Conservation (phyloP, 2,888 invertebrate genomes). For the Gibbula magus region DNA sequence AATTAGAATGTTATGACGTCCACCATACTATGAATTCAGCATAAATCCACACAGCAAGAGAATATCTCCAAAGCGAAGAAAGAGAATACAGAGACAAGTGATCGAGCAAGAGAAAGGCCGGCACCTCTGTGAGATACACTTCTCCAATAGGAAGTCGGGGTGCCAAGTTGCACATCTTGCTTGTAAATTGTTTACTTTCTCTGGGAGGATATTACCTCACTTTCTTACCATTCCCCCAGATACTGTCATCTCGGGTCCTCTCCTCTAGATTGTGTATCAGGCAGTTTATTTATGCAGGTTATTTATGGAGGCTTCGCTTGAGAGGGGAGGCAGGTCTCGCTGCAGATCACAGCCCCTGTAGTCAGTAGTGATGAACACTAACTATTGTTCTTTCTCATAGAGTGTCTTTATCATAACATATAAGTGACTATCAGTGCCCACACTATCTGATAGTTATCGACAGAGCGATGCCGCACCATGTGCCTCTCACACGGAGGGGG, state of each 20-base stretch:
- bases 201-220: too few relatives aligned
- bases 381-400: constrained; percentile 21
- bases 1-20: too few relatives aligned
- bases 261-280: not conserved
- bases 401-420: constrained; percentile 9
- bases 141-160: too few relatives aligned
- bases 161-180: too few relatives aligned
- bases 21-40: too few relatives aligned
- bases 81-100: too few relatives aligned
- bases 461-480: not conserved
- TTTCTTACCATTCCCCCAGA: not conserved
- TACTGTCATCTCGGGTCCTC: not conserved
- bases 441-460: constrained; percentile 4
- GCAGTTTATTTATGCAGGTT: not conserved
- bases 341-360: not conserved
- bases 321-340: not conserved
- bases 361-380: not conserved
- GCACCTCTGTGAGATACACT: too few relatives aligned
- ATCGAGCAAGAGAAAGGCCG: too few relatives aligned
- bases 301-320: not conserved
- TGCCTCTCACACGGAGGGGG: too few relatives aligned
- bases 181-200: too few relatives aligned
- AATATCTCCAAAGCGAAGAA: too few relatives aligned
- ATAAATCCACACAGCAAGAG: too few relatives aligned
- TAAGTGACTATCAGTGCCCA: not conserved